Evolutionary conservation across 2,797 vertebrate species (phyloP).

Genomic region (Lepilemur septentrionalis): DNA sequence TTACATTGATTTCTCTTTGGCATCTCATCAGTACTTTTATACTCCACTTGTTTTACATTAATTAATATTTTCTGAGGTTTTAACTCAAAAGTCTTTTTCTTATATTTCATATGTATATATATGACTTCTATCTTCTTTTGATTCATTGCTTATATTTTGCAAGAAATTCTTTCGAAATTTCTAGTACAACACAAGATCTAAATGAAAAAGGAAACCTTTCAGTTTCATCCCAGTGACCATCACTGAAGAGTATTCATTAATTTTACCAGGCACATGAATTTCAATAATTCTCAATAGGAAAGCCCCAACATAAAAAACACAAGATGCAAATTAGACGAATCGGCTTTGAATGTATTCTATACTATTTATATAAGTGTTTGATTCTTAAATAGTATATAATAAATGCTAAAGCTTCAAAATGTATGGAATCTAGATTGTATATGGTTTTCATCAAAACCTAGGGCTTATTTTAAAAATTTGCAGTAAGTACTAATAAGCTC

Average conservation of each 20-base stretch:
- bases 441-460: background rate
- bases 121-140: slow-evolving; percentile 39
- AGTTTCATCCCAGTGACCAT: background rate
- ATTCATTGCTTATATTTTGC: background rate
- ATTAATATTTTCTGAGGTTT: background rate
- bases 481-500: slow-evolving; percentile 26
- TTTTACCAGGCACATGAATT: slow-evolving; percentile 16
- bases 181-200: slow-evolving; percentile 39
- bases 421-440: background rate
- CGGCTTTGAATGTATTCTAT: slow-evolving; percentile 43
- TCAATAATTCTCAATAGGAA: slow-evolving; percentile 18
- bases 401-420: slow-evolving; percentile 13
- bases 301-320: background rate
- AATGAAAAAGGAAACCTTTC: slow-evolving; percentile 31
- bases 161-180: slow-evolving; percentile 37
- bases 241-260: background rate
- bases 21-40: background rate
- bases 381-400: slow-evolving; percentile 20
- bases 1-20: background rate
- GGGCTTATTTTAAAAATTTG: background rate
- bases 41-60: slow-evolving; percentile 1
- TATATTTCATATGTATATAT: background rate
- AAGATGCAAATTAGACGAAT: slow-evolving; percentile 32
- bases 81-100: background rate
- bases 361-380: background rate